Evolutionary conservation across 2,113 vertebrate species (phyloP).

Genomic region (Nycticryphes semicollaris): DNA sequence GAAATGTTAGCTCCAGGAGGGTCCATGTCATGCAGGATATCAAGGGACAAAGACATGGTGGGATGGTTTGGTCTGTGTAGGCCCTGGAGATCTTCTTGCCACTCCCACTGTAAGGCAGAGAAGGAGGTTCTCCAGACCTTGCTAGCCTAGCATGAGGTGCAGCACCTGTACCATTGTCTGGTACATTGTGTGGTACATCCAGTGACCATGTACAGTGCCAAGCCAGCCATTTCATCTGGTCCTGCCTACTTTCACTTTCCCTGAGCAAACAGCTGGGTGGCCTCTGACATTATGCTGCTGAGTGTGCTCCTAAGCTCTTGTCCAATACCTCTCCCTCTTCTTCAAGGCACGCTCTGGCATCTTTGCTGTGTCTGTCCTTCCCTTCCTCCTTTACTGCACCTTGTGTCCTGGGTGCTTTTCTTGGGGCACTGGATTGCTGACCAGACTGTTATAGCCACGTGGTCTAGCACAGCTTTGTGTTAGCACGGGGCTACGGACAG

Average conservation of each 20-base stretch:
- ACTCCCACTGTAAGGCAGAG: not conserved
- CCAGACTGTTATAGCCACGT: not conserved
- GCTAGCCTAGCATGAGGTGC: fast-evolving
- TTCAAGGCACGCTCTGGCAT: not conserved
- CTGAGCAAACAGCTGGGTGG: not conserved
- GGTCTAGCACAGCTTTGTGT: not conserved
- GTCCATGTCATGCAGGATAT: not conserved
- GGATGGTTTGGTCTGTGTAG: not conserved
- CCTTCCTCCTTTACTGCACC: not conserved
- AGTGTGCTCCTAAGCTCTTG: not conserved
- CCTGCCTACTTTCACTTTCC: not conserved
- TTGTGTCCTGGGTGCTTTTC: not conserved
- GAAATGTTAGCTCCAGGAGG: not conserved
- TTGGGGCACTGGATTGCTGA: not conserved
- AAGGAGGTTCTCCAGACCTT: not conserved
- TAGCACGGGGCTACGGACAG: not conserved
- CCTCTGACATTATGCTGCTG: not conserved
- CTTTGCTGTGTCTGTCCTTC: not conserved
- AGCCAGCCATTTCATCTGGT: too few species aligned
- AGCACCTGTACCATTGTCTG: not conserved
- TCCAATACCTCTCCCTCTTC: not conserved
- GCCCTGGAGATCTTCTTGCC: not conserved
- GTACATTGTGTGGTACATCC: too few species aligned
- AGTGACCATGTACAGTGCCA: not conserved
- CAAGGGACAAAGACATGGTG: not conserved